phyloP scores from a whole-genome alignment of 1,140 invertebrate genomes.

The Tetramorium simillimum region DNA sequence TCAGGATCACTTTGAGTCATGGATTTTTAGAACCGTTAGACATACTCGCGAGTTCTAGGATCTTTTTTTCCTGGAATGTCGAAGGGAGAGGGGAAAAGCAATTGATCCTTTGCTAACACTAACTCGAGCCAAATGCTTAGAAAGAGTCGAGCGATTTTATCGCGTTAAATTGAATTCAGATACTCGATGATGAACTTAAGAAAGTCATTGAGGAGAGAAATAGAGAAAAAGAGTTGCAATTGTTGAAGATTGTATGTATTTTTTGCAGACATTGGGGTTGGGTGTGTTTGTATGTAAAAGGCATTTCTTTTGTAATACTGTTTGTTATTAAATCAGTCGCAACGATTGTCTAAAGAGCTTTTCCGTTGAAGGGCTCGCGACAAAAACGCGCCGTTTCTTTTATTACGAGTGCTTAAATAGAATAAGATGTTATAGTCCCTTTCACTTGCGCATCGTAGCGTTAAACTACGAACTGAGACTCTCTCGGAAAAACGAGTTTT shows the following conservation, averaged over 20 bases:
- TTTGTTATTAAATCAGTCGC: slow-evolving; percentile 75
- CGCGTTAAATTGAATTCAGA: slow-evolving; percentile 78
- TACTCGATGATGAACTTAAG: slow-evolving; percentile 63
- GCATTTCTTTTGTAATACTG: slow-evolving; percentile 52
- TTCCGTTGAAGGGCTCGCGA: slow-evolving; percentile 32
- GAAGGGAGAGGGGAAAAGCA: slow-evolving; percentile 1
- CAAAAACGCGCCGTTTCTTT: slow-evolving; percentile 46
- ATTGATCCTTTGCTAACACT: slow-evolving; percentile 57
- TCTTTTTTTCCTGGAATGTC: slow-evolving; percentile 21
- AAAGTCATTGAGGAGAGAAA: slow-evolving; percentile 22
- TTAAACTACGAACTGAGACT: slow-evolving; percentile 55
- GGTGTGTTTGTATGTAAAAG: slow-evolving; percentile 73
- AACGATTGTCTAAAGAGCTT: slow-evolving; percentile 48
- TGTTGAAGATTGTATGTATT: slow-evolving; percentile 36
- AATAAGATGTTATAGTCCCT: slow-evolving; percentile 57
- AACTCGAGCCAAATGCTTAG: slow-evolving; percentile 69
- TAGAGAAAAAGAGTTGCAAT: slow-evolving; percentile 2
- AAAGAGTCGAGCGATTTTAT: slow-evolving; percentile 80
- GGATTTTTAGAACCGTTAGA: slow-evolving; percentile 40
- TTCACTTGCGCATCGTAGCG: slow-evolving; percentile 54
- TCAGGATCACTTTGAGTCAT: background rate
- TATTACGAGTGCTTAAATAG: slow-evolving; percentile 58
- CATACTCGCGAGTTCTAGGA: slow-evolving; percentile 2
- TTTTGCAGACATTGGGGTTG: slow-evolving; percentile 41
- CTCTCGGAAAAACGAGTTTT: slow-evolving; percentile 44